Evolutionary conservation across 2,113 vertebrate genomes (phyloP), one percentile per base, ranked within the genome.

Genomic region (Hoplias malabaricus): DNA sequence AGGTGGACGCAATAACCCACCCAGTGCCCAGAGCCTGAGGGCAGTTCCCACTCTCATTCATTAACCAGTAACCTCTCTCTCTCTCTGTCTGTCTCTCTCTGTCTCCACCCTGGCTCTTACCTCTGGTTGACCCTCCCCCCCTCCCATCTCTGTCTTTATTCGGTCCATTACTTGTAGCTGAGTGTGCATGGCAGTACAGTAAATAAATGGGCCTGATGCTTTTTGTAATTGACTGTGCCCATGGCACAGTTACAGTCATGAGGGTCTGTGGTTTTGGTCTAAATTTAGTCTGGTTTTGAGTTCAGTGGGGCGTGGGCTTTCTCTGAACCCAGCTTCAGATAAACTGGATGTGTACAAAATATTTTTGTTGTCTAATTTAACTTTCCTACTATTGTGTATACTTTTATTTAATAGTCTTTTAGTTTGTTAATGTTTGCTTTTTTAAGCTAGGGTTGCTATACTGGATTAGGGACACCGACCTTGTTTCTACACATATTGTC

Each of bases 41-140:
- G 68, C 42, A 61, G 61, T 66, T 84, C 23, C 8, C 53, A 62
- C 56, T 80, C 78, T 69, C 82, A 81, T 81, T 76, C 84, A 81
- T 89, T 87, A 85, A 73, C 79, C 61, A 46, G 46, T 82, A 53
- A 53, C 19, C 48, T 23, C n/a, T 53, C 48, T 53, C 48, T 23
- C 31, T 67, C 62, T 70, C 23, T 48, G 46, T n/a, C 21, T 61
- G 76, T 73, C 34, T 42, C 25, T 42, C 63, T 54, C 77, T 71
- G 68, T 48, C 12, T 23, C 42, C 87, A 83, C 84, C 87, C 81
- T 83, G 72, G 83, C 65, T 74, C 83, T 90, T 88, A 92, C 88
- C 91, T 92, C 85, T 71, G 19, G 62, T 40, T 91, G 91, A 93
- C 89, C 90, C 78, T 59, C 33, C 57, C 56, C 74, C 71, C 57